phyloP scores from a whole-genome alignment of 2,888 invertebrate species.

The Apamea sordens region DNA sequence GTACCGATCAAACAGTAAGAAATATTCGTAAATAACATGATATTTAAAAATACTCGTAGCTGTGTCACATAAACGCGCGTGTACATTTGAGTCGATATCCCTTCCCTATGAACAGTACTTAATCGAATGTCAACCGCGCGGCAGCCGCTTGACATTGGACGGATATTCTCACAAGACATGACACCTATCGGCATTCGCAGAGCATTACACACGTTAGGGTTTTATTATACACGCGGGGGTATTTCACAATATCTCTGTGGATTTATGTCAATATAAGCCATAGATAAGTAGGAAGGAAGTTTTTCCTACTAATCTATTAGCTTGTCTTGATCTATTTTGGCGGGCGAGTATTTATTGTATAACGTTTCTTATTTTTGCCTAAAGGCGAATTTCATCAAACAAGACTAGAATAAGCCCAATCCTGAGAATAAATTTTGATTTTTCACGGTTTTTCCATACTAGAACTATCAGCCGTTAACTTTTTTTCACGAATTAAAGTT shows the following conservation, averaged over 20 bases:
- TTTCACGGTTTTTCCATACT: no score
- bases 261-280: neutral
- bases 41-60: constrained; percentile 3
- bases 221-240: constrained; percentile 46
- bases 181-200: constrained; percentile 54
- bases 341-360: neutral
- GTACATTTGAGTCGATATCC: constrained; percentile 21
- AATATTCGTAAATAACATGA: neutral
- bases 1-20: neutral
- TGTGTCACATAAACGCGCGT: constrained; percentile 2
- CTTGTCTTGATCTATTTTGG: neutral
- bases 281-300: neutral
- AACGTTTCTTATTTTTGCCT: neutral
- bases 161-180: constrained; percentile 61
- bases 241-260: constrained; percentile 19
- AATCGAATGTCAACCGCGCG: constrained; percentile 64
- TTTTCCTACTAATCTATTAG: neutral
- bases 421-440: neutral
- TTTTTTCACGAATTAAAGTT: no score
- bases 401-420: neutral
- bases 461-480: no score
- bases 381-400: neutral
- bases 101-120: constrained; percentile 49
- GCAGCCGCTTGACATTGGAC: constrained; percentile 49
- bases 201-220: constrained; percentile 52